Evolutionary conservation across 1,140 invertebrate genomes (phyloP).

Genomic region (Lucilia cuprina): DNA sequence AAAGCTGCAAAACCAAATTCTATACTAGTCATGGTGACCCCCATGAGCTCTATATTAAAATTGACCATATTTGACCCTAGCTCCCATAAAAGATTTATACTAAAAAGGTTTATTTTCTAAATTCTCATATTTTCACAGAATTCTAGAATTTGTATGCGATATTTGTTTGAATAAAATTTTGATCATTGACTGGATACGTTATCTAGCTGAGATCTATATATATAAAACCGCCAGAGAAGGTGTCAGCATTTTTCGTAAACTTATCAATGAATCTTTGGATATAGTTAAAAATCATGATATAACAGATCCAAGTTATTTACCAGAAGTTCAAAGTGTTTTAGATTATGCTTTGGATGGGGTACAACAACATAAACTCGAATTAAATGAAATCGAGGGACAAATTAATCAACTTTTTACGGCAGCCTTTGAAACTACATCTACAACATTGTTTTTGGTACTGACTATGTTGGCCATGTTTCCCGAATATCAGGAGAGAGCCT

Average conservation of each 20-base stretch:
- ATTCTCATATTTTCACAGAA: neutral
- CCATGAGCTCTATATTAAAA: no score
- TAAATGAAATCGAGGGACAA: neutral
- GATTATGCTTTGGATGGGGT: neutral
- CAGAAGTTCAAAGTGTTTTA: neutral
- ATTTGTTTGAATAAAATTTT: neutral
- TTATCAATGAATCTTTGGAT: neutral
- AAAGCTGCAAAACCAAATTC: no score
- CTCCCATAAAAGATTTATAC: no score
- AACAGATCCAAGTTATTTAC: neutral
- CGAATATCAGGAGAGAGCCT: conserved; percentile 65
- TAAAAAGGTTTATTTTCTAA: no score
- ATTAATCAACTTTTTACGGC: neutral
- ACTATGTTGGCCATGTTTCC: conserved; percentile 52
- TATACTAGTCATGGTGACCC: no score
- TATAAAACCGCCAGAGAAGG: neutral
- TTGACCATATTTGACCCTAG: no score
- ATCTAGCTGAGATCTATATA: neutral
- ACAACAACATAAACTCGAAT: neutral
- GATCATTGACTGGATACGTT: neutral
- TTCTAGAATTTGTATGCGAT: neutral
- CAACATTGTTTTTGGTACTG: conserved; percentile 22
- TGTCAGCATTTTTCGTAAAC: neutral
- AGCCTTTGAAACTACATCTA: conserved; percentile 55
- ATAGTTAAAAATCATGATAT: neutral